A percentile compares a stretch with the other conserved stretches of the same genome.
Conservation (phyloP, 2,888 invertebrate genomes). For the Encarsia formosa region DNA sequence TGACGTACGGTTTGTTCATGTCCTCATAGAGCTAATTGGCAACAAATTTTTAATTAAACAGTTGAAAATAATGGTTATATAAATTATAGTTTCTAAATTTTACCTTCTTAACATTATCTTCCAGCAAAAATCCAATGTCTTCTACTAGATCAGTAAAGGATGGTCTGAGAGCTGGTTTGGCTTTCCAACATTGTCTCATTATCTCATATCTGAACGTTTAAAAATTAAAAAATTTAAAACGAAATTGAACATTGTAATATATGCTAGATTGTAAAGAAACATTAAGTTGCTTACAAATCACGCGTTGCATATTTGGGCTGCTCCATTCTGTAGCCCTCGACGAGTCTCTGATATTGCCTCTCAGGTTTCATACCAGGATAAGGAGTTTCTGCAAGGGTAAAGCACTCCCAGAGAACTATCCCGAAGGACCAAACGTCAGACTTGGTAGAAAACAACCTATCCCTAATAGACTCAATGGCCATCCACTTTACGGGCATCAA, state of each 20-base stretch:
- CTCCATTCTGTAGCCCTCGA: constrained; percentile 84
- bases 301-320: constrained; percentile 80
- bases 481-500: constrained; percentile 93
- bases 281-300: constrained; percentile 59
- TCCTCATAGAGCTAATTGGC: constrained; percentile 77
- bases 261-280: too few species aligned
- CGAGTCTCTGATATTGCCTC: constrained; percentile 66
- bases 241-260: too few species aligned
- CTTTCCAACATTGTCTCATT: constrained; percentile 85
- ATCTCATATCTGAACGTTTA: constrained; percentile 60
- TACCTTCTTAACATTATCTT: constrained; percentile 74
- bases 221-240: too few species aligned
- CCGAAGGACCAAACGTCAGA: constrained; percentile 95
- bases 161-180: constrained; percentile 73
- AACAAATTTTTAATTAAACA: background rate
- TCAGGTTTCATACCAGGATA: constrained; percentile 80
- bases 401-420: constrained; percentile 86
- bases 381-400: constrained; percentile 79
- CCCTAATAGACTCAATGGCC: constrained; percentile 88
- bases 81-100: too few species aligned
- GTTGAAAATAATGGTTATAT: background rate
- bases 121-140: constrained; percentile 72
- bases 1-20: constrained; percentile 73
- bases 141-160: constrained; percentile 73
- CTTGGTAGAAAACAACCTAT: constrained; percentile 87